Conservation (phyloP, 2,888 invertebrate species). For the Cerastis rubricosa region DNA sequence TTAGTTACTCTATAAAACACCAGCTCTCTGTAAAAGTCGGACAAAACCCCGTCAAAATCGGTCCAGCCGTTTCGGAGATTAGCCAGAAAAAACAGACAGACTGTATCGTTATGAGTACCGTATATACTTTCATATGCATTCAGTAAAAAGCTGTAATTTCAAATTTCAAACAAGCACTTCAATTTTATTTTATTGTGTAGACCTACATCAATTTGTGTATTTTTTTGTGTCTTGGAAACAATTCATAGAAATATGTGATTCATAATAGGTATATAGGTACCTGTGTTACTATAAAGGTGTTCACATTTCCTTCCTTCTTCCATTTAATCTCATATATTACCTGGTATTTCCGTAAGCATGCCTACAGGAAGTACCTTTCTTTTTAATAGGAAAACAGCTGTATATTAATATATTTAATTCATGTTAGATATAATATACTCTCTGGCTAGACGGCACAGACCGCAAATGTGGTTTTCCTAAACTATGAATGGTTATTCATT, state of each 20-base stretch:
- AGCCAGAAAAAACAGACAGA: too few relatives aligned
- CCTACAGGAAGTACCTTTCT: constrained; percentile 25
- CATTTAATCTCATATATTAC: constrained; percentile 12
- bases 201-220: too few relatives aligned
- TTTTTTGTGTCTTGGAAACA: not conserved
- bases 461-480: constrained; percentile 45
- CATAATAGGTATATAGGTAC: too few relatives aligned
- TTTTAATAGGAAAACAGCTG: constrained; percentile 2
- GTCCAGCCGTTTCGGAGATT: too few relatives aligned
- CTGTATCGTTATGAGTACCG: too few relatives aligned
- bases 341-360: constrained; percentile 9
- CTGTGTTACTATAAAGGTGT: constrained; percentile 14
- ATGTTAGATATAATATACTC: not conserved
- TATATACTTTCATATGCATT: too few relatives aligned
- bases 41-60: too few relatives aligned
- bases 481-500: constrained; percentile 20
- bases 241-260: not conserved
- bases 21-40: too few relatives aligned
- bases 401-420: constrained; percentile 4
- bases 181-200: too few relatives aligned
- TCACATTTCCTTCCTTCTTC: constrained; percentile 7
- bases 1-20: too few relatives aligned
- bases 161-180: too few relatives aligned
- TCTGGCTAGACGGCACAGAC: constrained; percentile 12
- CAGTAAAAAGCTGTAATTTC: too few relatives aligned